A percentile compares a stretch with the other conserved stretches of the same genome.
These are phyloP conservation scores for Nycticebus coucang DNA, from an alignment of 2,113 vertebrate genomes.

Conservation along the genomic window DNA sequence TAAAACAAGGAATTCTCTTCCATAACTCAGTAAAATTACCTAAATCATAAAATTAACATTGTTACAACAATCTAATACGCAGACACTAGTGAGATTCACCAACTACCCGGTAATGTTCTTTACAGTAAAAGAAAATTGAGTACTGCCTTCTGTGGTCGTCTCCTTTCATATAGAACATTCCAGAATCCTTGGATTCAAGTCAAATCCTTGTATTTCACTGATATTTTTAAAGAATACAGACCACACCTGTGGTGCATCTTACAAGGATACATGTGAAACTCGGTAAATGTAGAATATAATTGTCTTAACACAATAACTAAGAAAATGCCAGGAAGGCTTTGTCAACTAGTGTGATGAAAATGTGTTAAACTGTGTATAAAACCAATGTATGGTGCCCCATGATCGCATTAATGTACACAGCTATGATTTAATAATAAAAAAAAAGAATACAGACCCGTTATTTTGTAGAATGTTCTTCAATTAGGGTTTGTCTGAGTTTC, in stretches of 20 bases:
- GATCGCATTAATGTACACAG: no score
- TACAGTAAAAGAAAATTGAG: slow-evolving; percentile 10
- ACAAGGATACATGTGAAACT: no score
- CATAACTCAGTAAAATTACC: slow-evolving; percentile 11
- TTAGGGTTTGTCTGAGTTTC: not conserved
- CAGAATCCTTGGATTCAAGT: not conserved
- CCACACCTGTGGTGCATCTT: no score
- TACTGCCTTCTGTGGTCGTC: not conserved
- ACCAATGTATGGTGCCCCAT: no score
- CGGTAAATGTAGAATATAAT: no score
- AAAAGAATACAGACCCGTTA: not conserved
- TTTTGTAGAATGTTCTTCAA: not conserved
- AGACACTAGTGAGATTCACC: slow-evolving; percentile 24
- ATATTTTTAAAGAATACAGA: slow-evolving; percentile 17
- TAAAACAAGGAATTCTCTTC: slow-evolving; percentile 56
- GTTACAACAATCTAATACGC: slow-evolving; percentile 57
- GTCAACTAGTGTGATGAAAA: no score
- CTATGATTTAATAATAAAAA: no score
- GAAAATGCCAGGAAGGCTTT: no score
- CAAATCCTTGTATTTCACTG: not conserved
- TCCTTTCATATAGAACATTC: not conserved
- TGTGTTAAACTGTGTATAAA: no score
- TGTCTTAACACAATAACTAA: no score
- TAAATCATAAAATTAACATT: slow-evolving; percentile 63
- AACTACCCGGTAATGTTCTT: slow-evolving; percentile 49